Percentiles rank a stretch among this genome's conserved stretches.
phyloP scores from a whole-genome alignment of 2,113 vertebrate genomes.

The Cebus imitator region DNA sequence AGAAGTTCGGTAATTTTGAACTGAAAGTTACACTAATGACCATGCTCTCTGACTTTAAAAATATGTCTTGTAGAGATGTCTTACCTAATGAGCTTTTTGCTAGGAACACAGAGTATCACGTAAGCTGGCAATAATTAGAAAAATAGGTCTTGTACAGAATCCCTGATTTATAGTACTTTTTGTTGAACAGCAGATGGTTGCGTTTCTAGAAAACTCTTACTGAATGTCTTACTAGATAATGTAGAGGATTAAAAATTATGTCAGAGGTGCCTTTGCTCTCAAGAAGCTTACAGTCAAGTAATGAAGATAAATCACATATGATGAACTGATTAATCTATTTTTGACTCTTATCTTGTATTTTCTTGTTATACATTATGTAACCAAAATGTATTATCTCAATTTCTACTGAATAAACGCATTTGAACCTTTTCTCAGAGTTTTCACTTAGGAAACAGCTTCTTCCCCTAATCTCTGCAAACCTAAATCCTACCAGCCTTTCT shows the following conservation, averaged over 20 bases:
- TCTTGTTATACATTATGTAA: background rate
- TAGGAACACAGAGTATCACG: background rate
- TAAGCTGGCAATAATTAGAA: background rate
- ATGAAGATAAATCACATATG: background rate
- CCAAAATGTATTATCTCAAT: background rate
- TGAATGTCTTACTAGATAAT: background rate
- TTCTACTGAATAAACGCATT: background rate
- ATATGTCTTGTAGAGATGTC: background rate
- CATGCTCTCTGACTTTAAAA: background rate
- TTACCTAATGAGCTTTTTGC: background rate
- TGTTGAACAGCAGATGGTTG: background rate
- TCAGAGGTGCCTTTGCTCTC: background rate
- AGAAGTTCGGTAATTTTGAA: background rate
- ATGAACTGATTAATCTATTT: background rate
- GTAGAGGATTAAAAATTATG: slow-evolving; percentile 8
- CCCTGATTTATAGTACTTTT: background rate
- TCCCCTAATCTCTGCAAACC: background rate
- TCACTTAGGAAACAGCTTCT: background rate
- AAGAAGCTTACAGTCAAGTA: background rate
- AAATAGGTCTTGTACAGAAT: background rate
- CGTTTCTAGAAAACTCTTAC: background rate
- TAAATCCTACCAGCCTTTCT: background rate
- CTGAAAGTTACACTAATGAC: background rate
- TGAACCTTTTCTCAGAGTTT: background rate
- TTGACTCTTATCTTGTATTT: background rate